Conservation (phyloP, 2,797 vertebrate genomes). For the Clarias platycephalus region DNA sequence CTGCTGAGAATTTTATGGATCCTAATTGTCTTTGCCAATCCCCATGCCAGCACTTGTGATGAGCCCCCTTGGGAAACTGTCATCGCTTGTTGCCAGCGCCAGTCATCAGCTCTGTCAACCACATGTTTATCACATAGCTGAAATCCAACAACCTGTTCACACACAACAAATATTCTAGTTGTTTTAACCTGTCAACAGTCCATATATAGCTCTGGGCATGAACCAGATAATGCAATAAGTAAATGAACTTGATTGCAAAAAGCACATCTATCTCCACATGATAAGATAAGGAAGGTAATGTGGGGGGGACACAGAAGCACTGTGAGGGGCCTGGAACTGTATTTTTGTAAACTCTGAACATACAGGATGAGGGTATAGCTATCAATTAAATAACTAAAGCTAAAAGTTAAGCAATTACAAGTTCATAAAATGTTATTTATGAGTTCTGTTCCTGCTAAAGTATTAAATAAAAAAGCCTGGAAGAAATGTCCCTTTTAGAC, state of each 20-base stretch:
- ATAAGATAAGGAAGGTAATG: slow-evolving; percentile 61
- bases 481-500: background rate
- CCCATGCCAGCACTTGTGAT: slow-evolving; percentile 55
- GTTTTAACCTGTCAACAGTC: slow-evolving; percentile 7
- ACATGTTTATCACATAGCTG: slow-evolving; percentile 74
- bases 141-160: slow-evolving; percentile 65
- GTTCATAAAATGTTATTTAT: background rate
- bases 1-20: slow-evolving; percentile 66
- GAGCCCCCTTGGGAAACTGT: slow-evolving; percentile 75
- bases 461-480: background rate
- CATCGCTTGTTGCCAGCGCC: slow-evolving; percentile 72
- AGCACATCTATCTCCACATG: slow-evolving; percentile 62
- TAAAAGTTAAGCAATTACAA: background rate
- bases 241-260: slow-evolving; percentile 49
- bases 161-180: slow-evolving; percentile 4
- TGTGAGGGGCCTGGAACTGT: slow-evolving; percentile 63
- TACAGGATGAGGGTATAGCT: background rate
- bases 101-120: slow-evolving; percentile 62
- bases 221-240: slow-evolving; percentile 52
- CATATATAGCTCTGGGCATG: background rate
- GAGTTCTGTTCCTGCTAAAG: background rate
- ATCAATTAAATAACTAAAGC: background rate
- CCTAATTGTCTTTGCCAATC: slow-evolving; percentile 77
- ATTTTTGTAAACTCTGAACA: slow-evolving; percentile 65
- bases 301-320: slow-evolving; percentile 53